Evolutionary conservation across 30 jellyfish, hydroid and myxozoan genomes (phyloP).

Genomic region (Aurelia sp.): DNA sequence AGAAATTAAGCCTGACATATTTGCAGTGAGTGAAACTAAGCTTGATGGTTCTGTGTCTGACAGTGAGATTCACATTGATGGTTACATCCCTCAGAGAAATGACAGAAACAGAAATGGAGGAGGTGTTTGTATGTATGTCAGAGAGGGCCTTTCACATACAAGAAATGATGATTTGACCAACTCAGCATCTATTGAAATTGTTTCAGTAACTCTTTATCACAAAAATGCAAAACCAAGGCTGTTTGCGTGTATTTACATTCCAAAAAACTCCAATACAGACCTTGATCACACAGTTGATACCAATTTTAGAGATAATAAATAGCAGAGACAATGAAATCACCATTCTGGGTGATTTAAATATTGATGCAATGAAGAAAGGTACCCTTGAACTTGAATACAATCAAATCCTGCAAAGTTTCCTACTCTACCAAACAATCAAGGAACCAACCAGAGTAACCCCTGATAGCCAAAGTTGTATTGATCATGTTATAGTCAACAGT

Average conservation of each 20-base stretch:
- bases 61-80: constrained; percentile 52
- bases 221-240: constrained; percentile 42
- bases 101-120: constrained; percentile 44
- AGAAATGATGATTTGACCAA: constrained; percentile 28
- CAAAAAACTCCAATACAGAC: constrained; percentile 46
- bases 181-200: constrained; percentile 53
- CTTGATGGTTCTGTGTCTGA: constrained; percentile 45
- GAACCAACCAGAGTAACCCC: constrained; percentile 47
- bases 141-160: constrained; percentile 52
- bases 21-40: constrained; percentile 7
- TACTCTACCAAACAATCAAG: constrained; percentile 40
- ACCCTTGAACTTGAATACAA: constrained; percentile 22
- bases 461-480: constrained; percentile 35
- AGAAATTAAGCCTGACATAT: constrained; percentile 23
- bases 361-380: constrained; percentile 44
- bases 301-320: constrained; percentile 21
- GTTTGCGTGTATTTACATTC: constrained; percentile 47
- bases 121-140: constrained; percentile 44
- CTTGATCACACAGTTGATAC: constrained; percentile 53
- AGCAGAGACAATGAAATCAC: constrained; percentile 48
- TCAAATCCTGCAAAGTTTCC: constrained; percentile 23
- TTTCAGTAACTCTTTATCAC: constrained; percentile 45
- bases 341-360: constrained; percentile 25
- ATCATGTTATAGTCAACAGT: constrained; percentile 29
- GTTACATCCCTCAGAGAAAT: constrained; percentile 53